Conservation (phyloP, 2,888 invertebrate species). For the Drosophila falleni region DNA sequence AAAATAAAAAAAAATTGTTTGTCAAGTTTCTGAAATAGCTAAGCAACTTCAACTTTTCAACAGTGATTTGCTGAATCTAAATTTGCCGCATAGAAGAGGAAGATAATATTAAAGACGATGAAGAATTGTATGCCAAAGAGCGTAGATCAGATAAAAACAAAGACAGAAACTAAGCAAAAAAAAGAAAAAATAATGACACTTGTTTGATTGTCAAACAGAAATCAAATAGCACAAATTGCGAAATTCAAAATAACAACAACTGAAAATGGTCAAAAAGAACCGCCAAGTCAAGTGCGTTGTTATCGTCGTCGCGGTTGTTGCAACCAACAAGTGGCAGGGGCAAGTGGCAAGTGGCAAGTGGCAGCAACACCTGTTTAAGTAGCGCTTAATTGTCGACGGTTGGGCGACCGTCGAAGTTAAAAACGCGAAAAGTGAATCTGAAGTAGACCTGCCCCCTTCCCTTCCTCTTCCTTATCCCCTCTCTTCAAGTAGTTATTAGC, state of each 20-base stretch:
- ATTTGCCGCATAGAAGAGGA: conserved; percentile 36
- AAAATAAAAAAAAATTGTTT: too few relatives aligned
- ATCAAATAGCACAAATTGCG: conserved; percentile 52
- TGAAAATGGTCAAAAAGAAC: conserved; percentile 55
- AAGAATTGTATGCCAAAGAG: conserved; percentile 11
- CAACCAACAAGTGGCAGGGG: conserved; percentile 17
- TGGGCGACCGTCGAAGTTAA: conserved; percentile 51
- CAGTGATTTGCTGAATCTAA: conserved; percentile 1
- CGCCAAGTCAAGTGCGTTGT: conserved; percentile 34
- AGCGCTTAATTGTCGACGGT: conserved; percentile 41
- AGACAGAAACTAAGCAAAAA: neutral
- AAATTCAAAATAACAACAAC: conserved; percentile 37
- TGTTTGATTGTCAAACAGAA: conserved; percentile 39
- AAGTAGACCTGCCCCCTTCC: conserved; percentile 22
- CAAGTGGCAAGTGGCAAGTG: conserved; percentile 12
- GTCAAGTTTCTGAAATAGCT: neutral
- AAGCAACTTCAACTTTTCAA: neutral
- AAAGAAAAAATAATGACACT: conserved; percentile 7
- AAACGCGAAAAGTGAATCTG: conserved; percentile 62
- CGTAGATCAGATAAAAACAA: conserved; percentile 27
- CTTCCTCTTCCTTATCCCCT: conserved; percentile 1
- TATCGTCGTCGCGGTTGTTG: conserved; percentile 29
- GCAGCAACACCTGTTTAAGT: conserved; percentile 40
- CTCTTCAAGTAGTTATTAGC: neutral
- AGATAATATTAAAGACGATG: conserved; percentile 24